Conservation (phyloP, 2,888 invertebrate species). For the Drosophila ezoana region DNA sequence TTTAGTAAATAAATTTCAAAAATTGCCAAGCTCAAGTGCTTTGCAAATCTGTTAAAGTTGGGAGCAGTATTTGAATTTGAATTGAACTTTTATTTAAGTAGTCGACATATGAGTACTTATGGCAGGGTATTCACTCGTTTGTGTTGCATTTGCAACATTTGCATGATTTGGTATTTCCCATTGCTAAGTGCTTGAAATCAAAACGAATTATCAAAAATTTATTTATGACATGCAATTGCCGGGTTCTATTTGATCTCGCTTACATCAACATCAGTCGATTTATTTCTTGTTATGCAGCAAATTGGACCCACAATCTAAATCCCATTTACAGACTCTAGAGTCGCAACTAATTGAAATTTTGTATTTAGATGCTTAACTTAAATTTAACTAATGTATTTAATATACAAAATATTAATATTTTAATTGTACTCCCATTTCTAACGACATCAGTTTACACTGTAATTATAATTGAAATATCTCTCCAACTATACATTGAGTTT, state of each 20-base stretch:
- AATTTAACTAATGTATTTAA: too few relatives aligned
- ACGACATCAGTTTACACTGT: too few relatives aligned
- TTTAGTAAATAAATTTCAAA: background rate
- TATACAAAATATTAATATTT: too few relatives aligned
- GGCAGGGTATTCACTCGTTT: slow-evolving; percentile 11
- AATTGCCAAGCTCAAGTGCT: background rate
- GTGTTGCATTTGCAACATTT: background rate
- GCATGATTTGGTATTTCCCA: slow-evolving; percentile 28
- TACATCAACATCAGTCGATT: background rate
- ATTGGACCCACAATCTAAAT: too few relatives aligned
- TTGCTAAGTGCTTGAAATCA: background rate
- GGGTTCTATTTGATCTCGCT: slow-evolving; percentile 3
- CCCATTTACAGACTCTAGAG: too few relatives aligned
- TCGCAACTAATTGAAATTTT: too few relatives aligned
- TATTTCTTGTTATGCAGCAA: slow-evolving; percentile 6
- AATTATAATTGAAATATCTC: too few relatives aligned
- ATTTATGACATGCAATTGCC: slow-evolving; percentile 25
- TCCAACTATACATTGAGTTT: too few relatives aligned
- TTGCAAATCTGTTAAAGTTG: background rate
- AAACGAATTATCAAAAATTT: background rate
- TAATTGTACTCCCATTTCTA: too few relatives aligned
- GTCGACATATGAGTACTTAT: background rate
- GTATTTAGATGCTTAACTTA: too few relatives aligned
- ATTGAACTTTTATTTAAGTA: background rate
- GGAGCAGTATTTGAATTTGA: background rate